phyloP scores from a whole-genome alignment of 1,140 invertebrate genomes.

The Ooceraea biroi region DNA sequence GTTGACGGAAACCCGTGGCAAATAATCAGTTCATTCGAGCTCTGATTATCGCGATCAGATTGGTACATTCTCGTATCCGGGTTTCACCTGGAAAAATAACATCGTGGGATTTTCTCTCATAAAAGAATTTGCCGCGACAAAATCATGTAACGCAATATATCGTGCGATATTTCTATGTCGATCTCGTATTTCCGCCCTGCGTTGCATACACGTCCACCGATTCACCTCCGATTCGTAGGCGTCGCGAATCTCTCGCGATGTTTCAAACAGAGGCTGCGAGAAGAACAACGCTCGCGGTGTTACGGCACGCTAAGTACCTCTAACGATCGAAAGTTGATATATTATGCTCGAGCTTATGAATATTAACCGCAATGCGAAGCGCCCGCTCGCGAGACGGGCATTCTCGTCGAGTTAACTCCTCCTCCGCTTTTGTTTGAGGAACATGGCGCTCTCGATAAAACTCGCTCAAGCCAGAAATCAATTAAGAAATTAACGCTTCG shows the following conservation, averaged over 20 bases:
- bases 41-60: neutral
- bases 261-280: too few relatives aligned
- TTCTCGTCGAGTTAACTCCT: slow-evolving; percentile 26
- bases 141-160: too few relatives aligned
- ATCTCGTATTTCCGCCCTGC: too few relatives aligned
- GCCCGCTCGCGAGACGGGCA: neutral
- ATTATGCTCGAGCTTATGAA: slow-evolving; percentile 40
- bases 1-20: neutral
- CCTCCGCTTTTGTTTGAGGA: slow-evolving; percentile 2
- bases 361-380: slow-evolving; percentile 40
- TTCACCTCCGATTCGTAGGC: too few relatives aligned
- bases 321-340: slow-evolving; percentile 34
- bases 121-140: too few relatives aligned
- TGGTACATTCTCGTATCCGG: neutral
- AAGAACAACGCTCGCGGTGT: too few relatives aligned
- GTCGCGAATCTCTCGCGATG: too few relatives aligned
- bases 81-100: too few relatives aligned
- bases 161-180: too few relatives aligned
- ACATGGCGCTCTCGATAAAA: slow-evolving; percentile 15
- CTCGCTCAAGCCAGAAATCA: slow-evolving; percentile 48
- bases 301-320: neutral
- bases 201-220: too few relatives aligned
- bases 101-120: too few relatives aligned
- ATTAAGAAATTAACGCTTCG: slow-evolving; percentile 62
- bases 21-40: neutral